Conservation (phyloP, 1,140 invertebrate genomes). For the fruit fly (Drosophila melanogaster) region DNA sequence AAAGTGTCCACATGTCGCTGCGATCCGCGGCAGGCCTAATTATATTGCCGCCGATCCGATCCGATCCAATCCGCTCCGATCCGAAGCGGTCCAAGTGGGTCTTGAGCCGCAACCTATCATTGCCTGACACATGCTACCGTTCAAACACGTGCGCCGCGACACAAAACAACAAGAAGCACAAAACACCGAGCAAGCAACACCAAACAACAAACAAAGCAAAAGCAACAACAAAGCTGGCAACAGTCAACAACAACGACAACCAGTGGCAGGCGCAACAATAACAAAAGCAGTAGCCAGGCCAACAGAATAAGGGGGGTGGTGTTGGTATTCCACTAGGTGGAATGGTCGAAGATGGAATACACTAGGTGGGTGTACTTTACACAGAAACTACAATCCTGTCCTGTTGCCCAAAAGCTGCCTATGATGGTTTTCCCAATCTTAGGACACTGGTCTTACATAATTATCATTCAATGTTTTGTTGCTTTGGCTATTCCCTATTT, state of each 20-base stretch:
- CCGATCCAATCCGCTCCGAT: conserved; percentile 2
- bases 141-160: conserved; percentile 59
- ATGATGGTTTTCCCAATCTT: too few relatives aligned
- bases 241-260: conserved; percentile 24
- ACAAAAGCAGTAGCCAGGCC: conserved; percentile 25
- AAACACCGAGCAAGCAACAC: conserved; percentile 20
- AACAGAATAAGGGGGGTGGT: conserved; percentile 14
- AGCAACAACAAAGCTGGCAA: conserved; percentile 17
- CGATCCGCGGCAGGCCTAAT: conserved; percentile 75
- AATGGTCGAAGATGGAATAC: conserved; percentile 15
- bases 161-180: conserved; percentile 35
- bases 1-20: conserved; percentile 58
- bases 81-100: conserved; percentile 1
- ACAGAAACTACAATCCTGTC: too few relatives aligned
- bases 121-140: conserved; percentile 74
- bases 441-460: not conserved
- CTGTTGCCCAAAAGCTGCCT: too few relatives aligned
- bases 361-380: not conserved
- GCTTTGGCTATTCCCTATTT: not conserved
- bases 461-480: not conserved
- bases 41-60: conserved; percentile 69
- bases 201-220: conserved; percentile 6
- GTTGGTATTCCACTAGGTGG: not conserved
- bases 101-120: conserved; percentile 60
- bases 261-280: conserved; percentile 18